phyloP scores from a whole-genome alignment of 2,797 vertebrate species.

The Champsocephalus gunnari region DNA sequence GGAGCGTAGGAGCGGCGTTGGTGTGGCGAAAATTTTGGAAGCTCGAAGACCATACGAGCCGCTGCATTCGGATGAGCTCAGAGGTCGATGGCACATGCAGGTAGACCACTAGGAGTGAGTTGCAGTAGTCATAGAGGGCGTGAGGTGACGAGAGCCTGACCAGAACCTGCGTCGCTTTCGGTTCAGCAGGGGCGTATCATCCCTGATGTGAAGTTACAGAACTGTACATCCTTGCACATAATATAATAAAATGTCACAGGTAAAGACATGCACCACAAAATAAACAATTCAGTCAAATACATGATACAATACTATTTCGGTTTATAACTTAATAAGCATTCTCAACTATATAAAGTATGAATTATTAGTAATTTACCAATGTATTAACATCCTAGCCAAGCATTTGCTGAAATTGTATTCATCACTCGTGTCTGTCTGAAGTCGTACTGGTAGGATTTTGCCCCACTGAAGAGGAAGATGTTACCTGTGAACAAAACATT shows the following conservation, averaged over 20 bases:
- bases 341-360: background rate
- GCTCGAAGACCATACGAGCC: too few species aligned
- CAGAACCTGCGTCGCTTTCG: too few species aligned
- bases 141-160: too few species aligned
- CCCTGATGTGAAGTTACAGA: background rate
- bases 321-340: background rate
- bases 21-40: too few species aligned
- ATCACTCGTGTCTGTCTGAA: conserved; percentile 61
- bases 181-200: too few species aligned
- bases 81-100: too few species aligned
- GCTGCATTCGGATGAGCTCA: too few species aligned
- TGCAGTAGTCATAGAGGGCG: too few species aligned
- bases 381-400: conserved; percentile 76
- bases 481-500: conserved; percentile 60
- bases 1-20: too few species aligned
- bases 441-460: conserved; percentile 75
- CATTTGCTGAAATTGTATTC: conserved; percentile 61
- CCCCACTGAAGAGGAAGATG: conserved; percentile 74
- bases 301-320: background rate
- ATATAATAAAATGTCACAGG: background rate
- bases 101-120: too few species aligned
- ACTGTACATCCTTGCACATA: background rate
- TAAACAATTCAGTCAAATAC: background rate
- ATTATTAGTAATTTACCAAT: background rate
- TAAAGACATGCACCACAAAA: background rate